Evolutionary conservation across 2,888 invertebrate genomes (phyloP).

Genomic region (Amphipoea oculea): DNA sequence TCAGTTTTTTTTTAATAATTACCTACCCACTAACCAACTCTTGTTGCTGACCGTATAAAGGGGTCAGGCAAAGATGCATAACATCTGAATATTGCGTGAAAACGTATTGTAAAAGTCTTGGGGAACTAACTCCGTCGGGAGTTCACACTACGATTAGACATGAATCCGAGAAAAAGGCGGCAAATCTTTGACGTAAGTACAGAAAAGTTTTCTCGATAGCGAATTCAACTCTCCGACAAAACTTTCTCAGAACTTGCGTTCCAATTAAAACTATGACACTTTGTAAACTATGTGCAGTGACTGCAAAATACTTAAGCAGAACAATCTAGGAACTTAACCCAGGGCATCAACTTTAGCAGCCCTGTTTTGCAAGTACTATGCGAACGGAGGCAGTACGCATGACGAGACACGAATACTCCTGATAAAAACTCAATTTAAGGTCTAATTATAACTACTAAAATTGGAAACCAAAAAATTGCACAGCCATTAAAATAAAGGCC

Average conservation of each 20-base stretch:
- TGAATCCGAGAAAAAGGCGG: slow-evolving; percentile 25
- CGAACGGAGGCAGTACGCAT: not conserved
- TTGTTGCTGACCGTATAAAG: not conserved
- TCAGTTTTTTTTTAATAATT: not conserved
- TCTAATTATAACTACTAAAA: slow-evolving; percentile 18
- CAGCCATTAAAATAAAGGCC: slow-evolving; percentile 49
- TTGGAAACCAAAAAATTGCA: slow-evolving; percentile 17
- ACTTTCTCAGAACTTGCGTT: not conserved
- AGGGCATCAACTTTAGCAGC: not conserved
- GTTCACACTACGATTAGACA: not conserved
- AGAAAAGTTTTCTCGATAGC: slow-evolving; percentile 22
- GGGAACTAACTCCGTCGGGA: slow-evolving; percentile 15
- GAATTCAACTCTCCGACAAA: not conserved
- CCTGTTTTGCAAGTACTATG: not conserved
- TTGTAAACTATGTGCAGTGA: slow-evolving; percentile 1
- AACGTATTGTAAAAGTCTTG: slow-evolving; percentile 2
- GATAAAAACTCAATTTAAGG: slow-evolving; percentile 13
- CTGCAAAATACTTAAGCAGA: slow-evolving; percentile 1
- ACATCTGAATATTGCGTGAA: slow-evolving; percentile 15
- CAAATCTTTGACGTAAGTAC: slow-evolving; percentile 25
- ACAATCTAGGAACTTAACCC: not conserved
- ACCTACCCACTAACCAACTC: not conserved
- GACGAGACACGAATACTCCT: not conserved
- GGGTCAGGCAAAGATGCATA: slow-evolving; percentile 4
- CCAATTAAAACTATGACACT: not conserved